These are phyloP conservation scores for Hypercompe scribonia DNA, from an alignment of 2,888 invertebrate genomes.

Conservation along the genomic window DNA sequence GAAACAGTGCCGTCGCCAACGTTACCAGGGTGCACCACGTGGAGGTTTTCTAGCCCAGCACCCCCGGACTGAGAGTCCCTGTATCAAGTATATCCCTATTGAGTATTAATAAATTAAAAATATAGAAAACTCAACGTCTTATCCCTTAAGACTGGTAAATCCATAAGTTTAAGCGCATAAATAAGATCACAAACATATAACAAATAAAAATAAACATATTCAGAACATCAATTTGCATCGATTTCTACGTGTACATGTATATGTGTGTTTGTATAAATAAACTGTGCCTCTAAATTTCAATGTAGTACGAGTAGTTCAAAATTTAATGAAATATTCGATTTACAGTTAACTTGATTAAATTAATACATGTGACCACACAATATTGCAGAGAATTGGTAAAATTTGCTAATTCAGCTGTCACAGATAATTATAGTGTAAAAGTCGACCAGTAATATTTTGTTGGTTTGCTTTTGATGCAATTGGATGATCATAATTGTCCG, in stretches of 20 bases:
- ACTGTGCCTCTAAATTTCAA: slow-evolving; percentile 5
- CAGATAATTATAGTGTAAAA: slow-evolving; percentile 56
- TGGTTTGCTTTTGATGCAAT: slow-evolving; percentile 60
- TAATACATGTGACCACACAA: slow-evolving; percentile 28
- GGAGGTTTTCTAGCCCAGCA: no score
- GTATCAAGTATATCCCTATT: not conserved
- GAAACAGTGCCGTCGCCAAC: no score
- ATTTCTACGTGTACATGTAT: no score
- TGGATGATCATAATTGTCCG: slow-evolving; percentile 74
- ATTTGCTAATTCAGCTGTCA: slow-evolving; percentile 47
- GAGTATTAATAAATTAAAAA: not conserved
- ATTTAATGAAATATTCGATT: slow-evolving; percentile 41
- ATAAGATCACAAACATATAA: not conserved
- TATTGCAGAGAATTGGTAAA: slow-evolving; percentile 28
- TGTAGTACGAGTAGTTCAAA: slow-evolving; percentile 36
- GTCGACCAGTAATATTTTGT: slow-evolving; percentile 25
- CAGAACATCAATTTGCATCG: no score
- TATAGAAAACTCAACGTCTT: not conserved
- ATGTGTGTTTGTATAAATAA: not conserved
- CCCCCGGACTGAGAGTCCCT: no score
- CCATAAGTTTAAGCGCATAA: no score
- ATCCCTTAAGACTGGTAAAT: no score
- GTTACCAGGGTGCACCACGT: no score
- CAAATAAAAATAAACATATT: no score
- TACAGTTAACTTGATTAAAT: slow-evolving; percentile 31